These are phyloP conservation scores for Ailuropoda melanoleuca DNA, from an alignment of 2,113 vertebrate genomes.

Conservation along the genomic window DNA sequence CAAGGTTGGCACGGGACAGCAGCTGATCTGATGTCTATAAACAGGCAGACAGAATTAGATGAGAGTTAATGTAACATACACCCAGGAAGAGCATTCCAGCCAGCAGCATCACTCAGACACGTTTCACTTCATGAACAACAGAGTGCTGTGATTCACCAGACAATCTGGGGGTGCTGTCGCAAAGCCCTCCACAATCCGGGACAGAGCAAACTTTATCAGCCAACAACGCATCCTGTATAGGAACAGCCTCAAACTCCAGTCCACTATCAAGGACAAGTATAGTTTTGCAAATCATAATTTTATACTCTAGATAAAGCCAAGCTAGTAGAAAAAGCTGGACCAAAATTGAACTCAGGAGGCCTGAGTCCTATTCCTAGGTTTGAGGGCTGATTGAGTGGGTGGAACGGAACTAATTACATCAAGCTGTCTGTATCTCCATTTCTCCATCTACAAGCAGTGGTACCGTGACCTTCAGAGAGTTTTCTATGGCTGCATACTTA, in stretches of 20 bases:
- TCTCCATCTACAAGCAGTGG: neutral
- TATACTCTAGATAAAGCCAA: neutral
- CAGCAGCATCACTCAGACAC: neutral
- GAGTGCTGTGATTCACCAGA: neutral
- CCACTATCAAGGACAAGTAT: neutral
- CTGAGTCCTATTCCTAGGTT: neutral
- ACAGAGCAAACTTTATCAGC: neutral
- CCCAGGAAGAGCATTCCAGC: neutral
- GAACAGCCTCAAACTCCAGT: neutral
- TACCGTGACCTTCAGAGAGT: neutral
- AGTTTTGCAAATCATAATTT: slow-evolving; percentile 15
- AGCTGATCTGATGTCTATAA: slow-evolving; percentile 86
- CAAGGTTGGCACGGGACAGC: slow-evolving; percentile 86
- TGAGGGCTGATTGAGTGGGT: neutral
- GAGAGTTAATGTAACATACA: accelerated
- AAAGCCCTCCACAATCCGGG: neutral
- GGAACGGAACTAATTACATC: neutral
- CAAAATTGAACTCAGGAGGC: neutral
- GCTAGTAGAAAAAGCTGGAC: neutral
- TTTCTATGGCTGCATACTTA: neutral
- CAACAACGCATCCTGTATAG: no score
- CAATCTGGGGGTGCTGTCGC: neutral
- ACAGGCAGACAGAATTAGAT: slow-evolving; percentile 37
- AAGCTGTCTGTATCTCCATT: neutral
- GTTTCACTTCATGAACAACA: neutral